phyloP scores from a whole-genome alignment of 2,113 vertebrate genomes.

The Genyomyrus donnyi region DNA sequence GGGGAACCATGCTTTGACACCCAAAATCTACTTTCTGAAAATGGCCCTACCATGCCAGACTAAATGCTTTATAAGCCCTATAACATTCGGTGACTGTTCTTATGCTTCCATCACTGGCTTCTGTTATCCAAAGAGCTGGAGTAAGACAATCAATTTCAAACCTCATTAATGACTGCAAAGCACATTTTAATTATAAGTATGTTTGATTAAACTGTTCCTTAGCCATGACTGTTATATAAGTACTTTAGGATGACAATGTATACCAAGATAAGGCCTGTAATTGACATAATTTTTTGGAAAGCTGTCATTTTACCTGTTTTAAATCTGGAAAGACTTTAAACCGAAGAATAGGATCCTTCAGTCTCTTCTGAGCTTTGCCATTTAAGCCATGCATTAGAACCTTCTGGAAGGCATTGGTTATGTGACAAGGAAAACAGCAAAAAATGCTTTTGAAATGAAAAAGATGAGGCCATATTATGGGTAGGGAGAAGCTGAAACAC shows the following conservation, averaged over 20 bases:
- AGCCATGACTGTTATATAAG: not conserved
- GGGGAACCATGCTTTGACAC: not conserved
- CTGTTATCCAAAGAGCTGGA: not conserved
- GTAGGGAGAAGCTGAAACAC: not conserved
- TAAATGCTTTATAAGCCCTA: not conserved
- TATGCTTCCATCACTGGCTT: not conserved
- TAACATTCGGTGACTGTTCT: not conserved
- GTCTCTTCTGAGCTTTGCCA: not conserved
- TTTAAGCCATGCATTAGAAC: not conserved
- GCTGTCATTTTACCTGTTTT: not conserved
- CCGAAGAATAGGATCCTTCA: not conserved
- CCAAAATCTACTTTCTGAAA: not conserved
- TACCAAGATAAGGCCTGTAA: not conserved
- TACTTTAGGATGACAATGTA: not conserved
- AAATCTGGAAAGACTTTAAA: not conserved
- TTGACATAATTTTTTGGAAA: not conserved
- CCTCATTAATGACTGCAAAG: conserved; percentile 7
- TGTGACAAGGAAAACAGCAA: not conserved
- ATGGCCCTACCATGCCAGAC: not conserved
- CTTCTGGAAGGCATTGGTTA: not conserved
- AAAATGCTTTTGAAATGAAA: not conserved
- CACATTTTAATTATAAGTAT: conserved; percentile 1
- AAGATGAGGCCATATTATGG: not conserved
- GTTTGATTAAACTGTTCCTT: conserved; percentile 14
- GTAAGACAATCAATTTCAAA: not conserved